These are phyloP conservation scores for Drosophila ogumai DNA, from an alignment of 1,140 invertebrate genomes.

Conservation along the genomic window DNA sequence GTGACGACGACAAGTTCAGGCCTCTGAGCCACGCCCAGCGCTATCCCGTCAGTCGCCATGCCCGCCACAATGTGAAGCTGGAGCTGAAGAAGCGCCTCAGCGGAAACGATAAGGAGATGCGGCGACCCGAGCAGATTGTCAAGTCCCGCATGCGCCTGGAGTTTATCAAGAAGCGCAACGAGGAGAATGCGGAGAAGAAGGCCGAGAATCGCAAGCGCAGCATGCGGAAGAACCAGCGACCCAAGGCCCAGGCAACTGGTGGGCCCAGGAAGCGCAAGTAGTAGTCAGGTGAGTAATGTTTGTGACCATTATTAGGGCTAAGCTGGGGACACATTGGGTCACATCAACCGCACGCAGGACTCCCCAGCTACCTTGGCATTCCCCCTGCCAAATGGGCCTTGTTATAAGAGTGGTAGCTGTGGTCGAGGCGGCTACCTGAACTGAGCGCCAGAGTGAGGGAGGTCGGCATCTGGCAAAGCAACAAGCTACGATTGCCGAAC, in stretches of 20 bases:
- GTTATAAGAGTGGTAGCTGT: not conserved
- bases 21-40: constrained; percentile 82
- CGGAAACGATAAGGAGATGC: constrained; percentile 86
- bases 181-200: constrained; percentile 66
- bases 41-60: constrained; percentile 86
- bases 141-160: constrained; percentile 87
- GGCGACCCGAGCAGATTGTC: constrained; percentile 89
- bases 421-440: not conserved
- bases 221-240: constrained; percentile 75
- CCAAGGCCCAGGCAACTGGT: constrained; percentile 37
- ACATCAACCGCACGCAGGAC: not conserved
- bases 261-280: constrained; percentile 55
- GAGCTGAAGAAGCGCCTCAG: constrained; percentile 85
- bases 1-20: constrained; percentile 85
- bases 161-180: constrained; percentile 71
- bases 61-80: constrained; percentile 87
- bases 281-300: constrained; percentile 11
- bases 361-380: not conserved
- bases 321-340: not conserved
- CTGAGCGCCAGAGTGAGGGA: constrained; percentile 2
- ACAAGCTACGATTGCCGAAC: constrained; percentile 15
- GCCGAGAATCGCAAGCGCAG: constrained; percentile 76
- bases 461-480: constrained; percentile 5
- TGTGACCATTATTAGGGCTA: not conserved
- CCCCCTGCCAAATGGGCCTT: not conserved